Percentiles rank a stretch among this genome's conserved stretches.
These are phyloP conservation scores for Moxostoma hubbsi DNA, from an alignment of 2,797 vertebrate genomes.

Conservation along the genomic window DNA sequence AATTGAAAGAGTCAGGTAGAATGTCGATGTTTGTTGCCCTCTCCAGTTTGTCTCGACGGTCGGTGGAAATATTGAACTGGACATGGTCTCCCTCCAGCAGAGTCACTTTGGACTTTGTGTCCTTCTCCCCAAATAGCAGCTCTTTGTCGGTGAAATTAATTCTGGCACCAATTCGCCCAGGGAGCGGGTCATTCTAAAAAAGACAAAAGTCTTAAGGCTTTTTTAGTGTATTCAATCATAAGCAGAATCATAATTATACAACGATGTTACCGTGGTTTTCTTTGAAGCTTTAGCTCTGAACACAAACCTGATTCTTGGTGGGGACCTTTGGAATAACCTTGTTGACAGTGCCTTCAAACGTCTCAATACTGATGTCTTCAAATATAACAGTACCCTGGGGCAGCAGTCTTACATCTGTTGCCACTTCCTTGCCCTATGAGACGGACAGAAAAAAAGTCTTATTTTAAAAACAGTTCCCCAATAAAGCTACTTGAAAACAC, in stretches of 20 bases:
- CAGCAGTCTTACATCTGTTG: slow-evolving; percentile 95
- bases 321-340: slow-evolving; percentile 99
- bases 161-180: slow-evolving; percentile 89
- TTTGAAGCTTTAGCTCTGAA: background rate
- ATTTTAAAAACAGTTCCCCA: background rate
- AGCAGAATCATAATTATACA: background rate
- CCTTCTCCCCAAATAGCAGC: slow-evolving; percentile 97
- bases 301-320: slow-evolving; percentile 93
- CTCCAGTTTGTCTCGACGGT: slow-evolving; percentile 96
- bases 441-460: background rate
- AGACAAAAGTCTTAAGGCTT: background rate
- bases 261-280: background rate
- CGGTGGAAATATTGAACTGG: slow-evolving; percentile 97
- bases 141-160: slow-evolving; percentile 96
- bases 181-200: slow-evolving; percentile 91
- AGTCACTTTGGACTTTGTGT: slow-evolving; percentile 98
- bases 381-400: slow-evolving; percentile 99
- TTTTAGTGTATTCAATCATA: background rate
- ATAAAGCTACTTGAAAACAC: background rate
- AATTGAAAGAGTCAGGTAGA: slow-evolving; percentile 92
- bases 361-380: slow-evolving; percentile 99
- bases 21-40: slow-evolving; percentile 98
- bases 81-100: slow-evolving; percentile 96
- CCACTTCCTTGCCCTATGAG: slow-evolving; percentile 94
- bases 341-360: slow-evolving; percentile 95